Base-by-base conservation (phyloP, 1,140 invertebrate genomes). In the Asbolus verrucosus region DNA sequence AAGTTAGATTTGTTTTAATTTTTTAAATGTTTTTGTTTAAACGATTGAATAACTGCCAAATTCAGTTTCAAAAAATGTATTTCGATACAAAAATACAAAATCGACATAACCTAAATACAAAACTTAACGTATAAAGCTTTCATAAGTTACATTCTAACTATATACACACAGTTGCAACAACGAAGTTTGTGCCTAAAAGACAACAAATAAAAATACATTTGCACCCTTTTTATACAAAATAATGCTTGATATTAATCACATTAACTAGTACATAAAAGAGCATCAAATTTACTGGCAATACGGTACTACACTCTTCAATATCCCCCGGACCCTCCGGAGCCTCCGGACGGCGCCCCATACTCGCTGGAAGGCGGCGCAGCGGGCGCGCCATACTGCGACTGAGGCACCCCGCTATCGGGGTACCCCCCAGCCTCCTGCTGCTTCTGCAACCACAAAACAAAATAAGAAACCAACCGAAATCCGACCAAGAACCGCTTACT, bases 11-110 rank as follows among this genome's bases (percentile, higher is more conserved):
- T n/a, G n/a, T n/a, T n/a, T n/a, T n/a, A n/a, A n/a, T n/a, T n/a
- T n/a, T n/a, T n/a, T n/a, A n/a, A n/a, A n/a, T n/a, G n/a, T n/a
- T n/a, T n/a, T n/a, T n/a, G n/a, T n/a, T n/a, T n/a, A n/a, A n/a
- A n/a, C n/a, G n/a, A n/a, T n/a, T n/a, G n/a, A 27, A 8, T 27
- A 27, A 27, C 24, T 27, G 24, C 24, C 8, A 8, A 4, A 27
- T 78, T 89, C 91, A 13, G n/a, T n/a, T n/a, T n/a, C n/a, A 97
- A 82, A 13, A 94, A 80, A 1, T 89, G 14, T 54, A 54, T 54
- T 54, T 54, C 27, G 46, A 27, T 54, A 54, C 21, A 54, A 54
- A 54, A 54, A 54, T 54, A 54, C 46, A 54, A 54, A 54, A 54
- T 54, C 14, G 14, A 54, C 43, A 27, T 54, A 54, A 24, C 3